Evolutionary conservation across 2,888 invertebrate species (phyloP).

Genomic region (Pachycephus smyrnensis): DNA sequence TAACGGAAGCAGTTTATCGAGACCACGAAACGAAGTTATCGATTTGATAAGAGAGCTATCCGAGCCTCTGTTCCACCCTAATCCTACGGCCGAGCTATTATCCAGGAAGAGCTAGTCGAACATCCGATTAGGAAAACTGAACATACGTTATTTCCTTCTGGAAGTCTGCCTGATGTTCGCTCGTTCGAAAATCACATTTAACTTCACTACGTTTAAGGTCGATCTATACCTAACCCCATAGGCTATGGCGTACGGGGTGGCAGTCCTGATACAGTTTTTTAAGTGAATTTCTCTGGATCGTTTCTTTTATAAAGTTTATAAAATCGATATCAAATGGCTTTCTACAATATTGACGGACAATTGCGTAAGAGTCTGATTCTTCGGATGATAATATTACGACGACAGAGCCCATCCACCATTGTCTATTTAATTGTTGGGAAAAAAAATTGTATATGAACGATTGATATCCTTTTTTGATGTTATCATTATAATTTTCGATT

Average conservation of each 20-base stretch:
- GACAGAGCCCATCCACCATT: neutral
- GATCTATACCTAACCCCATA: neutral
- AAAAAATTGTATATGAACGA: no score
- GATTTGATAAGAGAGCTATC: slow-evolving; percentile 50
- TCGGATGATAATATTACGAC: neutral
- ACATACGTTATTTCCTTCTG: slow-evolving; percentile 54
- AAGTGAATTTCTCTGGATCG: neutral
- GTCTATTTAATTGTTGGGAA: no score
- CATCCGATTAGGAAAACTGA: slow-evolving; percentile 60
- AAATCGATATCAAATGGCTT: neutral
- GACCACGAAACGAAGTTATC: slow-evolving; percentile 52
- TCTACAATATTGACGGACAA: neutral
- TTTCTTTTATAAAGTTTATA: slow-evolving; percentile 30
- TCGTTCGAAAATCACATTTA: slow-evolving; percentile 39
- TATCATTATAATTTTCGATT: no score
- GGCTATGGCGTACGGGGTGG: neutral
- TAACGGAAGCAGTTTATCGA: slow-evolving; percentile 42
- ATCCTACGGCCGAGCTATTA: slow-evolving; percentile 54
- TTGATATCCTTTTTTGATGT: no score
- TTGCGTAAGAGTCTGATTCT: neutral
- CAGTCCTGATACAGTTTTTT: neutral
- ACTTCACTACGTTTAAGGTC: slow-evolving; percentile 42
- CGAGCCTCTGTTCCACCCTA: slow-evolving; percentile 44
- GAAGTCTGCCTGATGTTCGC: slow-evolving; percentile 22
- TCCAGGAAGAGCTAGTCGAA: slow-evolving; percentile 57